A percentile compares a stretch with the other conserved stretches of the same genome.
Evolutionary conservation across 1,140 invertebrate species (phyloP).

Genomic region (Andrena cerasifolii): DNA sequence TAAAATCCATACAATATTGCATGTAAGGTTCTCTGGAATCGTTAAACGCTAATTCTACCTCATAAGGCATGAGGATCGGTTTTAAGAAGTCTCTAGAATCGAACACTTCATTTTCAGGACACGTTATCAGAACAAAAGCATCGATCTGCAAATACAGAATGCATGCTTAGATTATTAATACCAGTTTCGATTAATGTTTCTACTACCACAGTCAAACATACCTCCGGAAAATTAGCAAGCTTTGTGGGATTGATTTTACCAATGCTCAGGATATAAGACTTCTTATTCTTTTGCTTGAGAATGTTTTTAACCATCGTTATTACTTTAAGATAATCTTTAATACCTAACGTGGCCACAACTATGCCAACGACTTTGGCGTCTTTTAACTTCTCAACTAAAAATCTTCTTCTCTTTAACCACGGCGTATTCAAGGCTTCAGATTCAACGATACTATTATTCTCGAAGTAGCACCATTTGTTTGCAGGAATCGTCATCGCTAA

Average conservation of each 20-base stretch:
- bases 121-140: conserved; percentile 94
- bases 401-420: conserved; percentile 91
- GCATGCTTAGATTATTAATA: neutral
- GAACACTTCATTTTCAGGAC: conserved; percentile 93
- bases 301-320: conserved; percentile 90
- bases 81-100: conserved; percentile 93
- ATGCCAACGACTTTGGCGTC: conserved; percentile 94
- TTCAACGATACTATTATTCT: conserved; percentile 74
- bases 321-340: conserved; percentile 90
- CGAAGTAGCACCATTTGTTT: conserved; percentile 81
- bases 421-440: conserved; percentile 80
- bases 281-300: conserved; percentile 89
- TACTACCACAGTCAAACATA: conserved; percentile 71
- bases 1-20: conserved; percentile 90
- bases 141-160: conserved; percentile 88
- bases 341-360: conserved; percentile 93
- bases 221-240: conserved; percentile 95
- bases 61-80: conserved; percentile 95
- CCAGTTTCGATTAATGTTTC: neutral
- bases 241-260: conserved; percentile 96
- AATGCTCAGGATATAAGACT: conserved; percentile 94
- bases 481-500: conserved; percentile 83
- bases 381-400: conserved; percentile 93
- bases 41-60: conserved; percentile 95
- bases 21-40: conserved; percentile 84